phyloP scores from a whole-genome alignment of 1,140 invertebrate species.

The Parapsyche elsis region DNA sequence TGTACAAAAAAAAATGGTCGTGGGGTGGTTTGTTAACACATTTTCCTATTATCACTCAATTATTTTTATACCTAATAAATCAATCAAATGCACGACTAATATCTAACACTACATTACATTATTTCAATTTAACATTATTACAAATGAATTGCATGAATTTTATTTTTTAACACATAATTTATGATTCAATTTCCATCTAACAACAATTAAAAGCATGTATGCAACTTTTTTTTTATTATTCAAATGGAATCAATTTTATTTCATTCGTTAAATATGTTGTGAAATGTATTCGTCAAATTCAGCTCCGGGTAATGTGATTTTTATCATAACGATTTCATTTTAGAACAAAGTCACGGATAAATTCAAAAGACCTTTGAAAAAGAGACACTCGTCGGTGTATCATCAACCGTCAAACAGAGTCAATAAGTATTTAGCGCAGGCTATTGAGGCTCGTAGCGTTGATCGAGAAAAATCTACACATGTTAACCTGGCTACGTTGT shows the following conservation, averaged over 20 bases:
- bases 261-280: background rate
- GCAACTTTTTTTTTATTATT: background rate
- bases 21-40: background rate
- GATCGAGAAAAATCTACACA: slow-evolving; percentile 90
- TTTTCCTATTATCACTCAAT: too few species aligned
- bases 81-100: too few species aligned
- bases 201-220: background rate
- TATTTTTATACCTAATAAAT: too few species aligned
- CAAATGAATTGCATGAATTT: too few species aligned
- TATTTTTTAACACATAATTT: too few species aligned
- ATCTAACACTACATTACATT: too few species aligned
- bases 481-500: slow-evolving; percentile 84
- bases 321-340: slow-evolving; percentile 55
- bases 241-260: background rate
- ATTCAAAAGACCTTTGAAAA: slow-evolving; percentile 88
- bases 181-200: background rate
- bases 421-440: slow-evolving; percentile 91
- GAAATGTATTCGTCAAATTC: too few species aligned
- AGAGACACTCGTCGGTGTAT: slow-evolving; percentile 85
- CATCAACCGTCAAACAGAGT: slow-evolving; percentile 88
- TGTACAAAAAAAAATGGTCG: background rate
- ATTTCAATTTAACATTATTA: too few species aligned
- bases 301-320: background rate
- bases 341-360: slow-evolving; percentile 88
- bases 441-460: slow-evolving; percentile 89